Percentiles rank a stretch among this genome's conserved stretches.
Conservation (phyloP, 2,797 vertebrate species). For the Buphagus erythrorhynchus region DNA sequence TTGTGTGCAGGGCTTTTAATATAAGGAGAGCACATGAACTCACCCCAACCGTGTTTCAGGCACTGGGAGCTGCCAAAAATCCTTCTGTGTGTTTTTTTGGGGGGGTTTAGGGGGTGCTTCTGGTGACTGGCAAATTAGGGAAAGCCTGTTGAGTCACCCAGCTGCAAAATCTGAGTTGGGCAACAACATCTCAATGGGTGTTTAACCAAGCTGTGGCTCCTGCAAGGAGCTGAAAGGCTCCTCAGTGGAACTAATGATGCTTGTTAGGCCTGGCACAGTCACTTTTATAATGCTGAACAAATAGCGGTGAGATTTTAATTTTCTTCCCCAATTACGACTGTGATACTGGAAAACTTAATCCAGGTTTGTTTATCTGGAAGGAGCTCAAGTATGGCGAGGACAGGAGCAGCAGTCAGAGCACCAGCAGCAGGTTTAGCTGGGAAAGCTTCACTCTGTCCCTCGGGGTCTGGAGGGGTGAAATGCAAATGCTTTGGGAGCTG, state of each 20-base stretch:
- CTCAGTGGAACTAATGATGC: conserved; percentile 9
- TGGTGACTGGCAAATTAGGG: background rate
- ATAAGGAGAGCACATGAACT: fast-evolving
- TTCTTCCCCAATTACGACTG: background rate
- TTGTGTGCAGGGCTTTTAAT: background rate
- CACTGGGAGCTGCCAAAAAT: background rate
- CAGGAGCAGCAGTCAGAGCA: background rate
- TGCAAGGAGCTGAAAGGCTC: background rate
- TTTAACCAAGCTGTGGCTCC: background rate
- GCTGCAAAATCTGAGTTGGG: background rate
- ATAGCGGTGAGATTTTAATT: background rate
- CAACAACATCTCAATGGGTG: background rate
- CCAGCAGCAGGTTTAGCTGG: background rate
- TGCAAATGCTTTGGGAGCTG: background rate
- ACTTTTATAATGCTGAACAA: background rate
- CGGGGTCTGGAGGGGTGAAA: background rate
- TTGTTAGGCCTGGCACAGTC: conserved; percentile 1
- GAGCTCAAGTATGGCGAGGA: background rate
- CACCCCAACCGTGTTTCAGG: fast-evolving
- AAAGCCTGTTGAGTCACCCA: background rate
- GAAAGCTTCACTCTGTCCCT: background rate
- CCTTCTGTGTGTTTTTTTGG: background rate
- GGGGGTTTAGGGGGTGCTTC: background rate
- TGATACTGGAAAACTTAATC: background rate
- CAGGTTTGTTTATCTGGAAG: background rate